A percentile compares a stretch with the other conserved stretches of the same genome.
Conservation (phyloP, 2,797 vertebrate species). For the Discoglossus pictus region DNA sequence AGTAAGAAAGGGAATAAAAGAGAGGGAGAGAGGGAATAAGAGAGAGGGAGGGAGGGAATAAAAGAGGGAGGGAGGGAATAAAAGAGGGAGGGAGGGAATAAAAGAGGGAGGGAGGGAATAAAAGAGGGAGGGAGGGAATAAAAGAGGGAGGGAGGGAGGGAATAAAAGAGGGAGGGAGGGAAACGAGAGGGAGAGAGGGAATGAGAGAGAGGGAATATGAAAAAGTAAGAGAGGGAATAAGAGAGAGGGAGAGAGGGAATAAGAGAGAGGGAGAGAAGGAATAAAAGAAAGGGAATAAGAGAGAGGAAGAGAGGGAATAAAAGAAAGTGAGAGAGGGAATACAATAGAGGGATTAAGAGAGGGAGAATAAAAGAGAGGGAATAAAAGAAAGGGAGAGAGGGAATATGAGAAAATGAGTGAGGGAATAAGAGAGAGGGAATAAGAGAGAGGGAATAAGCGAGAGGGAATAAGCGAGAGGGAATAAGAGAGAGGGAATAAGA, state of each 20-base stretch:
- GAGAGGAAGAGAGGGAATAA: too few species aligned
- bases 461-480: not conserved
- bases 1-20: conserved; percentile 61
- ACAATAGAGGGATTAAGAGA: not conserved
- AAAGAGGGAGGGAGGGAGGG: not conserved
- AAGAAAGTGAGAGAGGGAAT: conserved; percentile 46
- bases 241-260: not conserved
- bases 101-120: not conserved
- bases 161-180: not conserved
- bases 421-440: conserved; percentile 63
- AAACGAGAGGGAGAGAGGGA: not conserved
- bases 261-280: not conserved
- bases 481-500: not conserved
- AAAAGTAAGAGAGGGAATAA: conserved; percentile 40
- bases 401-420: not conserved
- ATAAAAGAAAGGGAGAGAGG: not conserved
- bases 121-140: conserved; percentile 45
- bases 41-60: not conserved
- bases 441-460: not conserved
- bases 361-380: too few species aligned
- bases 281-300: not conserved
- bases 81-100: not conserved
- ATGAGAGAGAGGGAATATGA: conserved; percentile 58
- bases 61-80: too few species aligned
- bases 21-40: conserved; percentile 37